Percentiles rank a stretch among this genome's conserved stretches.
Conservation (phyloP, 2,888 invertebrate genomes). For the Gortyna flavago region DNA sequence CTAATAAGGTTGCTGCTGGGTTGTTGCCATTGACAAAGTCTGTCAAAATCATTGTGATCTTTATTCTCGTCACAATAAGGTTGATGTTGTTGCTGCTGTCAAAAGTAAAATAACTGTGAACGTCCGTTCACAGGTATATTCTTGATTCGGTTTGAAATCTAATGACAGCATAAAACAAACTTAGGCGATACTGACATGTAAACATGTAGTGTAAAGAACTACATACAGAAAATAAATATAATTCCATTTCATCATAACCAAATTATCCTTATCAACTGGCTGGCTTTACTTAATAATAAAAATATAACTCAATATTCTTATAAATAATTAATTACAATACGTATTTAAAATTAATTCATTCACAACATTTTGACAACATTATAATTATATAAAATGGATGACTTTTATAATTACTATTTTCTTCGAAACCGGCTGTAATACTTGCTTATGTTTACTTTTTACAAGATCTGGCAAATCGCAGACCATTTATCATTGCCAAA, state of each 20-base stretch:
- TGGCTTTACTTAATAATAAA: not conserved
- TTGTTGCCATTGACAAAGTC: too few species aligned
- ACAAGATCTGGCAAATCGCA: not conserved
- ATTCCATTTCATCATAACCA: not conserved
- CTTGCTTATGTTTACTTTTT: too few species aligned
- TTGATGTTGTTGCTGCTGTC: not conserved
- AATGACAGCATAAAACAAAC: not conserved
- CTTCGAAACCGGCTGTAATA: not conserved
- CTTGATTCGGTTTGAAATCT: not conserved
- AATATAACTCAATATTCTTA: conserved; percentile 26
- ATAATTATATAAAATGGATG: not conserved
- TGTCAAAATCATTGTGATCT: too few species aligned
- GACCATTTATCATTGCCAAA: not conserved
- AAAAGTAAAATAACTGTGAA: not conserved
- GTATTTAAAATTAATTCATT: conserved; percentile 5
- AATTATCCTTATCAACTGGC: not conserved
- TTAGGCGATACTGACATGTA: not conserved
- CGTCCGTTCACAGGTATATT: not conserved
- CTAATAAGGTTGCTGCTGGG: not conserved
- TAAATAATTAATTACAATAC: conserved; percentile 7
- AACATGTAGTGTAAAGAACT: not conserved
- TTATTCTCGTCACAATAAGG: too few species aligned
- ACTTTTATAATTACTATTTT: conserved; percentile 7
- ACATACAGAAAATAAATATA: not conserved
- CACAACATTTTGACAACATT: conserved; percentile 44